Evolutionary conservation across 2,113 vertebrate species (phyloP).

Genomic region (Mobula hypostoma): DNA sequence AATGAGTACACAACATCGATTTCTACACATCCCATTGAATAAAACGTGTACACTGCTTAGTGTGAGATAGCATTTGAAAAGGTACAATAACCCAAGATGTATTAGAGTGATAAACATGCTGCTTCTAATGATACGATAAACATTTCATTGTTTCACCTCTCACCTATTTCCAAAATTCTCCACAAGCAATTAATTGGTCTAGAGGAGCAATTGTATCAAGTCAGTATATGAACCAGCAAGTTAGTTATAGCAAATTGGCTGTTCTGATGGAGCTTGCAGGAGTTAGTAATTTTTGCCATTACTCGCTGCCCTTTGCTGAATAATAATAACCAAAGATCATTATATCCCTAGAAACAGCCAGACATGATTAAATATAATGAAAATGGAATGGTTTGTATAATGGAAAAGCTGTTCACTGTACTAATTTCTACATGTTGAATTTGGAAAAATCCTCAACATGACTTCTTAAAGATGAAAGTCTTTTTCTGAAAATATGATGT

Average conservation of each 20-base stretch:
- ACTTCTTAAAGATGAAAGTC: not conserved
- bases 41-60: not conserved
- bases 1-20: not conserved
- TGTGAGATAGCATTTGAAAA: not conserved
- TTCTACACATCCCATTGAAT: not conserved
- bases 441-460: too few species aligned
- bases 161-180: not conserved
- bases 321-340: not conserved
- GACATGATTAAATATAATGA: not conserved
- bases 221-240: not conserved
- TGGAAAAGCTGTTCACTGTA: not conserved
- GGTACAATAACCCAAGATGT: not conserved
- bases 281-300: not conserved
- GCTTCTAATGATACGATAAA: not conserved
- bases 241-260: not conserved
- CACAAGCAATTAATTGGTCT: not conserved
- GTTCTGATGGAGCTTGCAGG: not conserved
- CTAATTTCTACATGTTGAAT: not conserved
- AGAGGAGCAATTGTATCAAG: not conserved
- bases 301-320: not conserved
- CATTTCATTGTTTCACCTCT: not conserved
- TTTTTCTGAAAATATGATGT: not conserved
- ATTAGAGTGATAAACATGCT: not conserved
- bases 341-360: not conserved
- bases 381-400: not conserved